Evolutionary conservation across 2,113 vertebrate species (phyloP).

Genomic region (Rhabdornis inornatus): DNA sequence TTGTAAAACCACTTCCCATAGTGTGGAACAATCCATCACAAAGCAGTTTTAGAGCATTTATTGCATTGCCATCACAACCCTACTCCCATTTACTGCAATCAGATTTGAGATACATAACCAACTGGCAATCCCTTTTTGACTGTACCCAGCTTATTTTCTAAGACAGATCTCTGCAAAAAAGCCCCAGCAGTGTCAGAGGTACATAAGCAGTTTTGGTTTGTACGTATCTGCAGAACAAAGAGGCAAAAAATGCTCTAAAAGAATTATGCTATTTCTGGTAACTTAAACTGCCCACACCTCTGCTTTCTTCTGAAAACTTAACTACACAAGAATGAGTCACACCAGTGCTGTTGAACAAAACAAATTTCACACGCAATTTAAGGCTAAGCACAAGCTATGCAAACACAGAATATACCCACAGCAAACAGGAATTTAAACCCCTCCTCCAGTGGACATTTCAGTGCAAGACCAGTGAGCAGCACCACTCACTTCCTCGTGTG

Average conservation of each 20-base stretch:
- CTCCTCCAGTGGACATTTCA: background rate
- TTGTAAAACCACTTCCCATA: conserved; percentile 8
- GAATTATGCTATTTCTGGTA: conserved; percentile 8
- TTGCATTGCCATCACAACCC: conserved; percentile 23
- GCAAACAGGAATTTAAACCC: background rate
- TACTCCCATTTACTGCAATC: conserved; percentile 35
- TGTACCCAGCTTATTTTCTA: background rate
- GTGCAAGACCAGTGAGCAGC: background rate
- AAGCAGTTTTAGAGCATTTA: conserved; percentile 35
- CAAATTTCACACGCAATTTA: background rate
- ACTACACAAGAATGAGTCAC: conserved; percentile 37
- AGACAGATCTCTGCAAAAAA: background rate
- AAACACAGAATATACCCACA: background rate
- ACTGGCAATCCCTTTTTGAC: conserved; percentile 5
- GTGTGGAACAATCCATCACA: conserved; percentile 18
- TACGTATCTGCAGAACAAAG: background rate
- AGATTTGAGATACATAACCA: conserved; percentile 42
- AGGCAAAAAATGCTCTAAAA: background rate
- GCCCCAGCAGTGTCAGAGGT: background rate
- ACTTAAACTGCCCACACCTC: background rate
- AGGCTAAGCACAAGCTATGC: background rate
- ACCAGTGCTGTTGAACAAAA: conserved; percentile 2
- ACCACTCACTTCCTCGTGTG: too few species aligned
- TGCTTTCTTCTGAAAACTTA: conserved; percentile 21
- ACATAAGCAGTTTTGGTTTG: conserved; percentile 2